phyloP scores from a whole-genome alignment of 2,888 invertebrate genomes.

The Acrobasis consociella region DNA sequence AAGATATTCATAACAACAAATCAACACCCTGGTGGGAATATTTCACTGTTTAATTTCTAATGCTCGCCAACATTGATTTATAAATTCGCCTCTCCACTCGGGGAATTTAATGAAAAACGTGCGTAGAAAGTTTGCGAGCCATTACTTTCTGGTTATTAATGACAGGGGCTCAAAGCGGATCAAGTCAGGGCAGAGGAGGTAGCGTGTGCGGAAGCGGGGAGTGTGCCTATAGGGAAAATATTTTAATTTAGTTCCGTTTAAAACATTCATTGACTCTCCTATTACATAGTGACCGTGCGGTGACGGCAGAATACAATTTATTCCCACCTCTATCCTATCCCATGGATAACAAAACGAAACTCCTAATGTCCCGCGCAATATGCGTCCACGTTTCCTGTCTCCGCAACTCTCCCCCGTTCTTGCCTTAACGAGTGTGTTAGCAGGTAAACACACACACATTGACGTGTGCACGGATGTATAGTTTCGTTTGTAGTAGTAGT shows the following conservation, averaged over 20 bases:
- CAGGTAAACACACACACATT: too few relatives aligned
- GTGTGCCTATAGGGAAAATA: background rate
- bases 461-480: too few relatives aligned
- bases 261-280: background rate
- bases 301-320: too few relatives aligned
- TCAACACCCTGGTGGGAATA: constrained; percentile 28
- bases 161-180: constrained; percentile 39
- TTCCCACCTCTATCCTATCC: too few relatives aligned
- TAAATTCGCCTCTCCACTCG: constrained; percentile 52
- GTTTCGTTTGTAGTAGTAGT: too few relatives aligned
- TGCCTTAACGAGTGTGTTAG: too few relatives aligned
- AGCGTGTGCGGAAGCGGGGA: background rate
- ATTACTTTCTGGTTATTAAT: constrained; percentile 65
- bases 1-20: constrained; percentile 24
- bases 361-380: too few relatives aligned
- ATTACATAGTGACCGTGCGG: too few relatives aligned
- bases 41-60: constrained; percentile 54
- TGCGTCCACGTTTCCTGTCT: too few relatives aligned
- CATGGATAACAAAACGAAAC: too few relatives aligned
- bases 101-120: constrained; percentile 72
- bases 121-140: constrained; percentile 66
- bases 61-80: constrained; percentile 57
- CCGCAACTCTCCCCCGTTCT: too few relatives aligned
- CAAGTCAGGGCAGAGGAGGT: constrained; percentile 7
- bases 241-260: background rate